These are phyloP conservation scores for Brevimyrus niger DNA, from an alignment of 2,113 vertebrate species.

Conservation along the genomic window DNA sequence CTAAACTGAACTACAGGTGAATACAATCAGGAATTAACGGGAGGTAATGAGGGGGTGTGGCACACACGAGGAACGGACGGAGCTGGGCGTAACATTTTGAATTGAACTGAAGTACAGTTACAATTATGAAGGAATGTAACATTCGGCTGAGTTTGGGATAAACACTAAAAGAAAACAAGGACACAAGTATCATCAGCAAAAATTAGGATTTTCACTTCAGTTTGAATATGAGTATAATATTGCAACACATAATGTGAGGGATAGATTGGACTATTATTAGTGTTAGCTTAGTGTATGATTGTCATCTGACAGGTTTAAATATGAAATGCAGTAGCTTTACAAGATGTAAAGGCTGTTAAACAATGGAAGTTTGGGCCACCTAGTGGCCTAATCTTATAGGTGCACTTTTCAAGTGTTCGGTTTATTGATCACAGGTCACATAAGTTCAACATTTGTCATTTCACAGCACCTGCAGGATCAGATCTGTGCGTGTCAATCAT, in stretches of 20 bases:
- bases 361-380: slow-evolving; percentile 1
- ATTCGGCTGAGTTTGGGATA: background rate
- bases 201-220: background rate
- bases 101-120: background rate
- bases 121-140: background rate
- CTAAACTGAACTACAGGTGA: too few relatives aligned
- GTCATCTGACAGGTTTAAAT: background rate
- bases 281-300: background rate
- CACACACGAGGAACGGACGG: too few relatives aligned
- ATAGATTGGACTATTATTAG: background rate
- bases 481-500: background rate
- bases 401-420: background rate
- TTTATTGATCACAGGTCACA: background rate
- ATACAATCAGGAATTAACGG: too few relatives aligned
- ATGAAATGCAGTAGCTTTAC: background rate
- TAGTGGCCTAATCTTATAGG: slow-evolving; percentile 12
- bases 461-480: background rate
- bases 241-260: background rate
- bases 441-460: background rate
- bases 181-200: background rate
- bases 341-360: background rate
- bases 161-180: background rate
- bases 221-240: background rate
- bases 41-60: too few relatives aligned
- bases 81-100: too few relatives aligned